phyloP scores from a whole-genome alignment of 2,797 vertebrate genomes.

The Macrochelys suwanniensis region DNA sequence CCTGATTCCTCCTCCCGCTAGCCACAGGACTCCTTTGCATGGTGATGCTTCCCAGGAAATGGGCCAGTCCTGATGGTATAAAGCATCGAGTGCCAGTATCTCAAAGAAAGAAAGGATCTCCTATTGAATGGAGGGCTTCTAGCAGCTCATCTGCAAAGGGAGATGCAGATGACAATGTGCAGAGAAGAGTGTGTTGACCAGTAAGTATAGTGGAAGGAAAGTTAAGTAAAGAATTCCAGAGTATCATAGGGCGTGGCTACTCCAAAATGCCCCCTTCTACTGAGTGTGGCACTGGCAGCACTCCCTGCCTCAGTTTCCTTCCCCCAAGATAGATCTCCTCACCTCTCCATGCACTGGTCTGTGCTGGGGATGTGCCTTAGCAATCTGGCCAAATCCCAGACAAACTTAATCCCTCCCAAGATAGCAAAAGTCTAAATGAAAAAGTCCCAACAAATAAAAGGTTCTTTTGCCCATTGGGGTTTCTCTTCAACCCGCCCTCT shows the following conservation, averaged over 20 bases:
- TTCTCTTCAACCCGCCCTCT: no score
- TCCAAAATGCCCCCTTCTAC: no score
- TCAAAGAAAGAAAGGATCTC: not conserved
- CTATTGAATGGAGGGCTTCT: not conserved
- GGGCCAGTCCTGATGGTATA: not conserved
- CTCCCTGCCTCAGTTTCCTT: no score
- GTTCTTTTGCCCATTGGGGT: no score
- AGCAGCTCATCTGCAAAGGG: not conserved
- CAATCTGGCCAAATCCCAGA: no score
- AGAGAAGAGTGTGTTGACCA: not conserved
- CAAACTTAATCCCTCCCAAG: no score
- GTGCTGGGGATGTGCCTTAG: no score
- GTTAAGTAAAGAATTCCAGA: not conserved
- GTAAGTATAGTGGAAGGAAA: not conserved
- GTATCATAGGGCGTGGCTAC: not conserved
- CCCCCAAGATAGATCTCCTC: no score
- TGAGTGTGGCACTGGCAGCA: no score
- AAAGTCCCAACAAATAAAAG: no score
- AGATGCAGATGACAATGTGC: not conserved
- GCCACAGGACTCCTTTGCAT: not conserved
- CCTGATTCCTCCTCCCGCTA: not conserved
- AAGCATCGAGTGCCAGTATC: not conserved
- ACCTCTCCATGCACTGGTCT: no score
- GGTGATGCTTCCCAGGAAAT: not conserved
- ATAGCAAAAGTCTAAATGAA: no score